These are phyloP conservation scores for Suricata suricatta DNA, from an alignment of 2,113 vertebrate species.

Conservation along the genomic window DNA sequence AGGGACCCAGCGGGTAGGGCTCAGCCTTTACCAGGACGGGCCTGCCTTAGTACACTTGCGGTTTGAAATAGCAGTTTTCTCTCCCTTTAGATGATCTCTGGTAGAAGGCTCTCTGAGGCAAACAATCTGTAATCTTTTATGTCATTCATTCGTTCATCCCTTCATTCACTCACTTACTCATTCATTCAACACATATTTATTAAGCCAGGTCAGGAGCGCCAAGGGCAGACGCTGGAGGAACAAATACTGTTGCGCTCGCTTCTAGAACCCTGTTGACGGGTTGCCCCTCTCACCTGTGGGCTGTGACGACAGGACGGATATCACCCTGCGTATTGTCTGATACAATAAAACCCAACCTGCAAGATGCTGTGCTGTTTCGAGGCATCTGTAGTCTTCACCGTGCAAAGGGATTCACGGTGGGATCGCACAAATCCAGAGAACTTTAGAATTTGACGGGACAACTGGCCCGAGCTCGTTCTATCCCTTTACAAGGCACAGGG, in stretches of 20 bases:
- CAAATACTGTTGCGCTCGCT: not conserved
- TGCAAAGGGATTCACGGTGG: not conserved
- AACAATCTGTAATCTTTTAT: not conserved
- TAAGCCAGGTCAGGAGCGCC: not conserved
- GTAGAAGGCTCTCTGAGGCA: not conserved
- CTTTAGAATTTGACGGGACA: not conserved
- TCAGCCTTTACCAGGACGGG: not conserved
- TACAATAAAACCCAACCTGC: not conserved
- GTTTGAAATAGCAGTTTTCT: not conserved
- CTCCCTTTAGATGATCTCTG: not conserved
- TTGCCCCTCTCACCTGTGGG: not conserved
- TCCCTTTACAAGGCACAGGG: not conserved
- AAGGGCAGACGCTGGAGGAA: too few species aligned
- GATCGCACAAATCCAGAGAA: constrained; percentile 25
- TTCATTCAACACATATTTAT: not conserved
- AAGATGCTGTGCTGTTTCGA: not conserved
- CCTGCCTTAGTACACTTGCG: not conserved
- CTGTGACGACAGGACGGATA: accelerated
- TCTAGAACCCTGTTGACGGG: not conserved
- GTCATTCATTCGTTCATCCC: not conserved
- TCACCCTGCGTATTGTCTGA: accelerated
- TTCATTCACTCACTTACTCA: not conserved
- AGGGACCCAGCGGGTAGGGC: not conserved
- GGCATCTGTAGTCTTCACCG: not conserved
- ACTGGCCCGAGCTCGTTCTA: not conserved